Evolutionary conservation across 1,140 invertebrate genomes (phyloP), one percentile per base, ranked within the genome.

Genomic region (Penaeus indicus): DNA sequence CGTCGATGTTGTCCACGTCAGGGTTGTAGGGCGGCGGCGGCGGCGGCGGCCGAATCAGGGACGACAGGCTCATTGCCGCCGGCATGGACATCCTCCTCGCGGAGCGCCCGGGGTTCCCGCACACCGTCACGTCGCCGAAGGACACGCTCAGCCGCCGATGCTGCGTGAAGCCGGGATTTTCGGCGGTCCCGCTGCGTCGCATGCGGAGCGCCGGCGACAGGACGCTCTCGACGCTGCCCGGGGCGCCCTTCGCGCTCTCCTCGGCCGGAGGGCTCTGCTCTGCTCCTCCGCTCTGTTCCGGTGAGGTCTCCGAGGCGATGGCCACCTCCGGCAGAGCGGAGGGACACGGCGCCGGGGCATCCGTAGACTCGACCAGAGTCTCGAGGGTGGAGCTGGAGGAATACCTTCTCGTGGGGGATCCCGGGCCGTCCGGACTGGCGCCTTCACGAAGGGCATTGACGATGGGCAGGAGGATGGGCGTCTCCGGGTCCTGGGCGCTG

Each of bases 71-170:
- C 75, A 25, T 10, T 1, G 5, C 27, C 21, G 22, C 21, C 27
- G 75, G 75, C 47, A n/a, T 27, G n/a, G 21, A 27, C 47, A 38
- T 78, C n/a, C 75, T 78, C 27, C 21, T 38, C 10, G 1, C 81
- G 11, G 60, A 1, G 11, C 63, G 19, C 27, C 32, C 84, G 78
- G 18, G 13, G n/a, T 22, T 16, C n/a, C 84, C 80, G 69, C 85
- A 86, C 27, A 86, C 85, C 16, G 85, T 86, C 3, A 86, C 77
- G 47, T 86, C 85, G 13, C 85, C 85, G 85, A 86, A 86, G 21
- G 85, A 86, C 8, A 86, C 85, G n/a, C 85, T 86, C 5, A 86
- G 77, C 25, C 83, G 83, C 64, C 21, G 64, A 11, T 25, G 47
- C 32, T 27, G 32, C 47, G 27, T 16, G 42, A 22, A 3, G 19